Base-by-base conservation (phyloP, 2,797 vertebrate species). In the Falco cherrug region DNA sequence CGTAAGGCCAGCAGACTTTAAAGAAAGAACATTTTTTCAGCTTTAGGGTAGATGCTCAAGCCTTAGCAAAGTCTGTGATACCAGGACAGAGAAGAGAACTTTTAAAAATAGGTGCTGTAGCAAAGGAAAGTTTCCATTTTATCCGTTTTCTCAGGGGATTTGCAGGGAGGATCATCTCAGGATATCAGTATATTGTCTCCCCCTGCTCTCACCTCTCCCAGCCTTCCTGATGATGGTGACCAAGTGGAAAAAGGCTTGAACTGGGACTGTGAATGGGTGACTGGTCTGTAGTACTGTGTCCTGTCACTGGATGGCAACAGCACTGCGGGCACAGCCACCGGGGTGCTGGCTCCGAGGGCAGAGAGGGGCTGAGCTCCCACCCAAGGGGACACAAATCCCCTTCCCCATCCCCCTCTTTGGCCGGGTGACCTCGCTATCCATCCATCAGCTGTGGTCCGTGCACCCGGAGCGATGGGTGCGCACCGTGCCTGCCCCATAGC, bases 121-220 rank as follows among this genome's bases (percentile, higher is more conserved):
- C 24, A 64, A 69, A 84, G n/a, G 13, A 16, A 78, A 45, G 50
- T 13, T 63, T 56, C 77, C 70, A 10, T 47, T 84, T 77, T 10
- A 11, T 33, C 65, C 1, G 0, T 88, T 95, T 93, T 75, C 95
- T 97, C 95, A 96, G 96, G 96, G 94, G 83, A 94, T 95, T 71
- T 20, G 59, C 69, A 13, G 76, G 86, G 67, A 61, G 70, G 85
- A n/a, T 33, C 35, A 29, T 68, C 87, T 84, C 74, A 69, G 89
- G 87, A 8, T 51, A 18, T 17, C 84, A 11, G 70, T 2, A 2
- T 7, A 4, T 16, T 9, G 6, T 25, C 65, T 84, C 61, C 16
- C 79, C 33, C 91, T 65, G 48, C 88, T 43, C 71, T 85, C 51
- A 4, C 47, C 33, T 64, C 80, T 60, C 54, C 59, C 26, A 15